These are phyloP conservation scores for Sclerodermus sp. DNA, from an alignment of 2,888 invertebrate species.

Conservation along the genomic window DNA sequence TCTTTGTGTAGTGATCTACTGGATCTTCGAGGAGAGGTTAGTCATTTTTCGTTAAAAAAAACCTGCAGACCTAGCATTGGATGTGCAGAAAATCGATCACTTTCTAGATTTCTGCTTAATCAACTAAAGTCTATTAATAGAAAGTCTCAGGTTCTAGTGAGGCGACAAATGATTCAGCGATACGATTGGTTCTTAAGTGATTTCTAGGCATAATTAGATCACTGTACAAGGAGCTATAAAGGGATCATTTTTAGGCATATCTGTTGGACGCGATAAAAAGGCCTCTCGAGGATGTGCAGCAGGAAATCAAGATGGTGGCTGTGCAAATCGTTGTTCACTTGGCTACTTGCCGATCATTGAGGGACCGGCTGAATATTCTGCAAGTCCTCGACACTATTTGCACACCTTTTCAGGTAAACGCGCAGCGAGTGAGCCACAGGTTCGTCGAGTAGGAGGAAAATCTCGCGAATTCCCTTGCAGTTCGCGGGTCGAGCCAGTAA, in stretches of 20 bases:
- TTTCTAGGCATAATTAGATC: too few species aligned
- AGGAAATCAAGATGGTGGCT: conserved; percentile 26
- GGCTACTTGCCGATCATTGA: conserved; percentile 24
- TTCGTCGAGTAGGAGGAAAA: too few species aligned
- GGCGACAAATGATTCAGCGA: too few species aligned
- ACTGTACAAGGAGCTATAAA: too few species aligned
- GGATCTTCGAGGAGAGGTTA: conserved; percentile 30
- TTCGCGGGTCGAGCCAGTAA: not conserved
- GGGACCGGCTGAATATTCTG: conserved; percentile 19
- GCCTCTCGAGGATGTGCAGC: conserved; percentile 21
- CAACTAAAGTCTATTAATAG: too few species aligned
- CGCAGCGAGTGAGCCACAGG: too few species aligned
- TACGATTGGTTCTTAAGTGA: too few species aligned
- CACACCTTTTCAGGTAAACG: conserved; percentile 35
- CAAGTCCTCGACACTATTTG: conserved; percentile 36
- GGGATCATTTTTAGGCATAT: conserved; percentile 20
- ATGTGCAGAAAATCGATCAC: too few species aligned
- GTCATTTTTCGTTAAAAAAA: not conserved
- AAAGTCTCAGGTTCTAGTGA: too few species aligned
- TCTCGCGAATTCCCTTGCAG: not conserved
- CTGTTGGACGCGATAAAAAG: conserved; percentile 28
- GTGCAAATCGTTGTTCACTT: conserved; percentile 29
- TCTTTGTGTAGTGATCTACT: conserved; percentile 33
- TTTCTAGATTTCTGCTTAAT: too few species aligned
- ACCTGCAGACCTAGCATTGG: too few species aligned